Percentiles rank a stretch among this genome's conserved stretches.
phyloP scores from a whole-genome alignment of 2,888 invertebrate genomes.

The Dyspetes luteomarginatus region DNA sequence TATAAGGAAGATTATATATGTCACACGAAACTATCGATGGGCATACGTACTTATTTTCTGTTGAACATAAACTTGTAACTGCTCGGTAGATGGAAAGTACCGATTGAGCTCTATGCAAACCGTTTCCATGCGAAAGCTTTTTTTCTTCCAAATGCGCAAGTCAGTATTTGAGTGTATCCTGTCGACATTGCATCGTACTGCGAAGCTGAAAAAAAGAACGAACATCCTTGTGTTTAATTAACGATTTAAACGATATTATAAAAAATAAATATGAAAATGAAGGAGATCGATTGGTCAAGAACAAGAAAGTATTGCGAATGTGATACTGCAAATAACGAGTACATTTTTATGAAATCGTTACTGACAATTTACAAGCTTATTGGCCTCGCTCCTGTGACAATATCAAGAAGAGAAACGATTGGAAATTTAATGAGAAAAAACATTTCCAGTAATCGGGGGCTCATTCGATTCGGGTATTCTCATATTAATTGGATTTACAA shows the following conservation, averaged over 20 bases:
- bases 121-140: neutral
- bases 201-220: neutral
- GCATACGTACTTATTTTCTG: neutral
- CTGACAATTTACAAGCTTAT: conserved; percentile 31
- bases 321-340: conserved; percentile 5
- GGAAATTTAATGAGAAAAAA: conserved; percentile 11
- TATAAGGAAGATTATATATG: neutral
- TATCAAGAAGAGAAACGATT: neutral
- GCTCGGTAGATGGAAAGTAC: neutral
- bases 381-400: conserved; percentile 51
- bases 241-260: neutral
- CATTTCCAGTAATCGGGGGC: neutral
- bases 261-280: neutral
- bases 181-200: neutral
- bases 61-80: conserved; percentile 11
- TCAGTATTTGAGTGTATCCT: neutral
- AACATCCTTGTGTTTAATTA: neutral
- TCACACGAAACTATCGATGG: conserved; percentile 29
- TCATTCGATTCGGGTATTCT: conserved; percentile 49
- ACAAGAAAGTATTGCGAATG: neutral
- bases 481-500: conserved; percentile 62
- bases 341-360: neutral
- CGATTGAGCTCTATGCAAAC: conserved; percentile 1
- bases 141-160: neutral
- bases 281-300: neutral